phyloP scores from a whole-genome alignment of 1,140 invertebrate species.

The Nasonia longicornis region DNA sequence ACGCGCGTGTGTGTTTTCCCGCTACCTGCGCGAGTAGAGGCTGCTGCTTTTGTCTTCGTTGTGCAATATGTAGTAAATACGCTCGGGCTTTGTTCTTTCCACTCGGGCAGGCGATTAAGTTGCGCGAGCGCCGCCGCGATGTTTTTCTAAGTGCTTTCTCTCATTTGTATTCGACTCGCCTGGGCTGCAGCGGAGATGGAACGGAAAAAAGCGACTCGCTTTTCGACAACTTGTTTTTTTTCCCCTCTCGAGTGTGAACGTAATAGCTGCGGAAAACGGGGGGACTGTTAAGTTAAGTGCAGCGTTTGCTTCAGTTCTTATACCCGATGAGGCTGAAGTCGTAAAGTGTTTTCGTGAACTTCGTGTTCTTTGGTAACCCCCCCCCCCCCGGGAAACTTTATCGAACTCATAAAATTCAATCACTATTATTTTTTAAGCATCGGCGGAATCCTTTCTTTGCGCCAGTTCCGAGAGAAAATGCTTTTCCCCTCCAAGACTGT shows the following conservation, averaged over 20 bases:
- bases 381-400: not conserved
- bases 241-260: not conserved
- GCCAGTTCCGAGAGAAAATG: not conserved
- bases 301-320: not conserved
- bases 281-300: not conserved
- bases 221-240: not conserved
- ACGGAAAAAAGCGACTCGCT: not conserved
- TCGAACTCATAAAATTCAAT: not conserved
- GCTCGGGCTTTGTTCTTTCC: not conserved
- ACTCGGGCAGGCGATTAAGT: not conserved
- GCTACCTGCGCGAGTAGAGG: not conserved
- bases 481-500: not conserved
- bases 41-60: not conserved
- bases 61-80: slow-evolving; percentile 1
- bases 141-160: slow-evolving; percentile 3
- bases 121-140: not conserved
- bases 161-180: not conserved
- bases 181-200: not conserved
- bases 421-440: not conserved
- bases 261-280: not conserved
- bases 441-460: not conserved
- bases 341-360: not conserved
- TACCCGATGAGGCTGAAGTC: not conserved
- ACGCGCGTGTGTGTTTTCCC: not conserved
- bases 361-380: not conserved